Percentiles rank a stretch among this genome's conserved stretches.
Conservation (phyloP, 2,113 vertebrate genomes). For the Lagopus muta region DNA sequence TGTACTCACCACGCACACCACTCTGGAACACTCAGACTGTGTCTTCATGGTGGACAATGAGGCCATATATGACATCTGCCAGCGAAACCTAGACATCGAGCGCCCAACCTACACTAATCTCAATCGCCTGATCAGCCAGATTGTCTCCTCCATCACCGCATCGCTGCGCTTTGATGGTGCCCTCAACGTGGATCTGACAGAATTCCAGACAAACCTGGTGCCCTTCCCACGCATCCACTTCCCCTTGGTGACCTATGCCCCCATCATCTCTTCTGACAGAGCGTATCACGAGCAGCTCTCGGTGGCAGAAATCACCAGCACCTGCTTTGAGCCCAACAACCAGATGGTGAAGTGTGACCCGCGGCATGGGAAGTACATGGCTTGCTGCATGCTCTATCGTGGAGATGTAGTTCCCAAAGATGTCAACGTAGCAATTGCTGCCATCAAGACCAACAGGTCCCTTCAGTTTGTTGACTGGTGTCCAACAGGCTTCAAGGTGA, state of each 20-base stretch:
- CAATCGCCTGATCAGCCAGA: constrained; percentile 80
- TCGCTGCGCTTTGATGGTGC: constrained; percentile 81
- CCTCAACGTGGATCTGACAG: constrained; percentile 81
- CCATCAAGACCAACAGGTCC: constrained; percentile 83
- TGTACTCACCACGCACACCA: constrained; percentile 82
- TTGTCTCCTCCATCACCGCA: constrained; percentile 81
- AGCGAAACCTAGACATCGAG: constrained; percentile 77
- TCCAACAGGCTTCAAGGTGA: constrained; percentile 85
- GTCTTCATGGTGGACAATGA: constrained; percentile 85
- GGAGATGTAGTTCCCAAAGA: constrained; percentile 84
- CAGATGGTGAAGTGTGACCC: constrained; percentile 88
- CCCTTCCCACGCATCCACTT: constrained; percentile 86
- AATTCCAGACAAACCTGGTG: constrained; percentile 85
- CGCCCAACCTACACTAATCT: constrained; percentile 80
- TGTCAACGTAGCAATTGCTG: constrained; percentile 80
- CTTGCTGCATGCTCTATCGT: constrained; percentile 83
- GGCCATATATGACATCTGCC: constrained; percentile 82
- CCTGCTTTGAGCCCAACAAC: constrained; percentile 83
- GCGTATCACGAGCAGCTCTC: constrained; percentile 82
- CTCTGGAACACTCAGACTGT: constrained; percentile 80
- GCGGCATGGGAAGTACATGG: constrained; percentile 83
- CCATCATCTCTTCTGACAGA: constrained; percentile 80
- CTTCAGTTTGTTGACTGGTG: constrained; percentile 84
- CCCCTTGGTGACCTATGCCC: constrained; percentile 81
- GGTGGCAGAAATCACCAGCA: constrained; percentile 82